Conservation (phyloP, 2,888 invertebrate genomes). For the Pandemis cinnamomeana region DNA sequence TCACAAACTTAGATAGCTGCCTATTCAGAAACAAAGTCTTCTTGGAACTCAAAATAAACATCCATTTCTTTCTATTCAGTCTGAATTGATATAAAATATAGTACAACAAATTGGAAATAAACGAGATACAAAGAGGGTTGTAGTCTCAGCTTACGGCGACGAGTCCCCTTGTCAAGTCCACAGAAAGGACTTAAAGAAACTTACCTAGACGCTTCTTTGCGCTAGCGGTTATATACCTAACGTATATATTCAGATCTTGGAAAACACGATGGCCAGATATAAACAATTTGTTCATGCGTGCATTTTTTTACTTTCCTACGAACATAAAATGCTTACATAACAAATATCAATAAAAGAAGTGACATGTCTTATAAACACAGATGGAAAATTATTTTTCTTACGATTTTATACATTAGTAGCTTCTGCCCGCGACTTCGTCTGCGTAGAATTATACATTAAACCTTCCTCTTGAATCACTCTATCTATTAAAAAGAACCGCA, state of each 20-base stretch:
- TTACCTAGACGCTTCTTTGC: conserved; percentile 51
- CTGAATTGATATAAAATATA: conserved; percentile 60
- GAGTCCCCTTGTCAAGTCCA: conserved; percentile 51
- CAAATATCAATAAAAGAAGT: too few species aligned
- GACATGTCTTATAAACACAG: not conserved
- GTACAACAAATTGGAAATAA: conserved; percentile 68
- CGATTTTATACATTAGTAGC: not conserved
- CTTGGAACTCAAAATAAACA: conserved; percentile 18
- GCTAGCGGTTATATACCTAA: conserved; percentile 5
- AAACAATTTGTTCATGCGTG: not conserved
- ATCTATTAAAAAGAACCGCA: too few species aligned
- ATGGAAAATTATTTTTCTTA: not conserved
- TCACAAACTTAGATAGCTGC: not conserved
- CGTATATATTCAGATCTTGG: not conserved
- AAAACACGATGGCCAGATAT: not conserved
- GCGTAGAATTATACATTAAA: too few species aligned
- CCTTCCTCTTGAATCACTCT: too few species aligned
- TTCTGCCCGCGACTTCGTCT: too few species aligned
- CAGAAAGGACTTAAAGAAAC: conserved; percentile 58
- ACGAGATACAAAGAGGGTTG: conserved; percentile 63
- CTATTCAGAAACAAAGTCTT: not conserved
- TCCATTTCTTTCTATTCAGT: conserved; percentile 48
- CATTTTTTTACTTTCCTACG: not conserved
- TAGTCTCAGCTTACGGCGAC: conserved; percentile 45
- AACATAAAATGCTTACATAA: not conserved